phyloP scores from a whole-genome alignment of 2,797 vertebrate species.

The Pteropus rufus region DNA sequence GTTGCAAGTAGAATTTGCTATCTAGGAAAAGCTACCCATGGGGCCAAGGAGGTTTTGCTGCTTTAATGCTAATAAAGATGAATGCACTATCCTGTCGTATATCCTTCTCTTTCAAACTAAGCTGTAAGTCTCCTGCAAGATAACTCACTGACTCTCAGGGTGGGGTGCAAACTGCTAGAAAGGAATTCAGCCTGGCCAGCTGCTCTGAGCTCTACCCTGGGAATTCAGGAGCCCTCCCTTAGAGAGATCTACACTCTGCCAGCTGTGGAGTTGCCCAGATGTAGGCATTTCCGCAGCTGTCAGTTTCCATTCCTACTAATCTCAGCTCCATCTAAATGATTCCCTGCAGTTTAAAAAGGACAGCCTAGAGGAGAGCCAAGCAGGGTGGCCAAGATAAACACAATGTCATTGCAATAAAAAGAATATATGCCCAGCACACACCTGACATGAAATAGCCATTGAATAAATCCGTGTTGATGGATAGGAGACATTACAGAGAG shows the following conservation, averaged over 20 bases:
- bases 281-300: background rate
- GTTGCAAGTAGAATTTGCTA: background rate
- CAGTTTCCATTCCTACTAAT: background rate
- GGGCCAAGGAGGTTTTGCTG: background rate
- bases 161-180: background rate
- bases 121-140: background rate
- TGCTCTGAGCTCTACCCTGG: background rate
- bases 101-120: background rate
- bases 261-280: background rate
- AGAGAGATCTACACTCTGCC: background rate
- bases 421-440: rapidly evolving
- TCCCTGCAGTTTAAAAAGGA: background rate
- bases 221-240: background rate
- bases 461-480: background rate
- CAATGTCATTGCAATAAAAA: background rate
- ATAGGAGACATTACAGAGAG: background rate
- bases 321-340: background rate
- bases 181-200: background rate
- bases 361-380: background rate
- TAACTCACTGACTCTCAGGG: background rate
- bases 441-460: background rate
- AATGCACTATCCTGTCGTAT: rapidly evolving
- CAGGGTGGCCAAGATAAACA: background rate
- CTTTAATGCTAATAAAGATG: background rate
- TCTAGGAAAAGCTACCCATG: background rate